Conservation (phyloP, 1,140 invertebrate species). For the Copidosoma floridanum region DNA sequence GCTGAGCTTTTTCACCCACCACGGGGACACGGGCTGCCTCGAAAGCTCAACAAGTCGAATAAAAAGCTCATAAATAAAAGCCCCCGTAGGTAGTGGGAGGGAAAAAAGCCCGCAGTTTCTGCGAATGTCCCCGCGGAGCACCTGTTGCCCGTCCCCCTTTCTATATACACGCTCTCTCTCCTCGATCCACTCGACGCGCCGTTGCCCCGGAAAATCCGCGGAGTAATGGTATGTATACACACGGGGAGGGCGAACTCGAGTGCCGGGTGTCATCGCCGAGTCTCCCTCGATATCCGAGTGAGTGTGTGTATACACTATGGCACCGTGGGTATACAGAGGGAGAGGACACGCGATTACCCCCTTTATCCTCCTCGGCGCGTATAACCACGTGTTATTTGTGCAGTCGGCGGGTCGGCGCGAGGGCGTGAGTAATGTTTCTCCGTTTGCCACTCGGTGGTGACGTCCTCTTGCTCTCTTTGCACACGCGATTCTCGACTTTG, state of each 20-base stretch:
- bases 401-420: slow-evolving; percentile 43
- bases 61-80: slow-evolving; percentile 59
- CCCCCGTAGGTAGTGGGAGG: slow-evolving; percentile 27
- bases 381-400: too few relatives aligned
- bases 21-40: too few relatives aligned
- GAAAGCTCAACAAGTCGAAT: slow-evolving; percentile 58
- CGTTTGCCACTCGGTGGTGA: slow-evolving; percentile 34
- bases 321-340: not conserved
- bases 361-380: slow-evolving; percentile 19
- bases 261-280: too few relatives aligned
- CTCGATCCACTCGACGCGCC: not conserved
- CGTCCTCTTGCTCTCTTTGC: not conserved
- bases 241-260: too few relatives aligned
- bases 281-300: too few relatives aligned
- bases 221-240: too few relatives aligned
- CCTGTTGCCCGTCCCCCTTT: slow-evolving; percentile 47
- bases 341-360: slow-evolving; percentile 33
- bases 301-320: slow-evolving; percentile 1
- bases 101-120: slow-evolving; percentile 42
- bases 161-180: not conserved
- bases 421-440: slow-evolving; percentile 52
- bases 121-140: slow-evolving; percentile 57
- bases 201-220: slow-evolving; percentile 30
- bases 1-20: too few relatives aligned
- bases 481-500: too few relatives aligned